These are phyloP conservation scores for Corella eumyota DNA, from an alignment of 23 tunicate genomes.

Conservation along the genomic window DNA sequence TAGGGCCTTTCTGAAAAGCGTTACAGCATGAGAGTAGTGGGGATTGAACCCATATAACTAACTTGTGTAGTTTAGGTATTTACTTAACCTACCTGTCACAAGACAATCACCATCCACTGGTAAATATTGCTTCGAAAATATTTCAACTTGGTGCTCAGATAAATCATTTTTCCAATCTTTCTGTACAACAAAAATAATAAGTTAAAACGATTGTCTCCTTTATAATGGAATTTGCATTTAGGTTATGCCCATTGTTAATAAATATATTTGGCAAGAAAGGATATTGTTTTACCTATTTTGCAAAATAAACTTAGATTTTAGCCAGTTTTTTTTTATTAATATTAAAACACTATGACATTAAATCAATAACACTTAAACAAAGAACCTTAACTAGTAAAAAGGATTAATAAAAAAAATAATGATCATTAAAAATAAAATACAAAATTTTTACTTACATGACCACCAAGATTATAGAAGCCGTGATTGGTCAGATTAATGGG, in stretches of 20 bases:
- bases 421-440: background rate
- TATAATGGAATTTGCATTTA: too few species aligned
- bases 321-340: background rate
- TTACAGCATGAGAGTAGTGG: too few species aligned
- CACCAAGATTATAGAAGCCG: constrained; percentile 79
- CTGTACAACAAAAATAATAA: too few species aligned
- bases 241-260: too few species aligned
- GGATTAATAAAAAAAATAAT: constrained; percentile 1
- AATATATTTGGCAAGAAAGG: too few species aligned
- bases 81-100: constrained; percentile 49
- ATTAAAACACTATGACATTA: background rate
- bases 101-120: constrained; percentile 43
- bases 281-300: too few species aligned
- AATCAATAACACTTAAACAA: background rate
- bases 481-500: constrained; percentile 80
- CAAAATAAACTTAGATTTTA: background rate
- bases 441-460: constrained; percentile 49
- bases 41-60: too few species aligned
- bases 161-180: constrained; percentile 50
- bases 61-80: too few species aligned
- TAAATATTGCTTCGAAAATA: constrained; percentile 35
- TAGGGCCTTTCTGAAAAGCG: too few species aligned
- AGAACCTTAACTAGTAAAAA: background rate
- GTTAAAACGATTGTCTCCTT: too few species aligned
- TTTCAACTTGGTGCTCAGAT: constrained; percentile 47